Conservation (phyloP, 2,797 vertebrate genomes). For the Erethizon dorsatum region DNA sequence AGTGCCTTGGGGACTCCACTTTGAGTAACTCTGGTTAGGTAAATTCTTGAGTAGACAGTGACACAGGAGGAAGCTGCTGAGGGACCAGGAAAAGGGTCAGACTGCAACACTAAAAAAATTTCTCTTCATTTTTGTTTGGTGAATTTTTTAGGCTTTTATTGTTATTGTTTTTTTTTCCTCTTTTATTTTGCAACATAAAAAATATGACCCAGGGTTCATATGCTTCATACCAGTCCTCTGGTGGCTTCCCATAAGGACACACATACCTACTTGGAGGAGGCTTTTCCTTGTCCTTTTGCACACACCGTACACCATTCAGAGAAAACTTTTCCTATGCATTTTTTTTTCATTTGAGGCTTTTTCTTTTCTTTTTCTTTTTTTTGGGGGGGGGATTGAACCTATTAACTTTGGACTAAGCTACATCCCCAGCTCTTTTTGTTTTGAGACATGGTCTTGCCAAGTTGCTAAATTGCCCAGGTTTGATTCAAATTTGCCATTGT, state of each 20-base stretch:
- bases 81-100: background rate
- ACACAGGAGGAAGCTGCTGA: background rate
- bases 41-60: background rate
- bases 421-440: background rate
- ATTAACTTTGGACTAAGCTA: background rate
- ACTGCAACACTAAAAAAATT: background rate
- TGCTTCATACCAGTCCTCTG: background rate
- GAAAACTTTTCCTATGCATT: background rate
- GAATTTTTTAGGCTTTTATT: background rate
- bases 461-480: background rate
- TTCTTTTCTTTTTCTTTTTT: background rate
- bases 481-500: background rate
- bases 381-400: background rate
- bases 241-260: background rate
- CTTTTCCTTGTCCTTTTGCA: background rate
- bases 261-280: background rate
- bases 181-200: background rate
- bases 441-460: background rate
- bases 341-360: background rate
- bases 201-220: background rate
- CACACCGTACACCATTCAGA: background rate
- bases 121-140: background rate
- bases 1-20: background rate
- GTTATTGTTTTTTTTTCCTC: background rate
- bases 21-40: background rate